Percentiles rank a stretch among this genome's conserved stretches.
phyloP scores from a whole-genome alignment of 2,113 vertebrate genomes.

The Xiphophorus maculatus region DNA sequence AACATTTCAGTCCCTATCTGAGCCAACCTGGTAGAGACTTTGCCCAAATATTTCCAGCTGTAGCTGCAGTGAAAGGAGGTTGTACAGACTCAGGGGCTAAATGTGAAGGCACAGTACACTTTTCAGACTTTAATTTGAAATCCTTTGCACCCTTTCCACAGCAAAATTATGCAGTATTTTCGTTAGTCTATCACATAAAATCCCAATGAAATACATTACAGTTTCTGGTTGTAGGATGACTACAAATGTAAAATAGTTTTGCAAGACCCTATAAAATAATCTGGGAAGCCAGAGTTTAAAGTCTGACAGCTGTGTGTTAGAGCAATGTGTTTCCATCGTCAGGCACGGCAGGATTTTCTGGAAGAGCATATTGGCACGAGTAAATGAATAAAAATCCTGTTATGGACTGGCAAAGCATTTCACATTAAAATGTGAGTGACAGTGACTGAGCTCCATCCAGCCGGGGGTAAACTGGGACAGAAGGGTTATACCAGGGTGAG shows the following conservation, averaged over 20 bases:
- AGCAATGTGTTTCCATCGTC: slow-evolving; percentile 21
- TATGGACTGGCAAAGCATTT: not conserved
- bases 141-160: not conserved
- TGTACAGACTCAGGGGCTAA: not conserved
- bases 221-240: not conserved
- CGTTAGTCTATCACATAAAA: not conserved
- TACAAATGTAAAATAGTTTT: not conserved
- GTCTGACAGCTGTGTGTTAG: not conserved
- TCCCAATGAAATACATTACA: not conserved
- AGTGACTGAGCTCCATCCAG: slow-evolving; percentile 2
- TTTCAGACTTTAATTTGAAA: not conserved
- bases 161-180: not conserved
- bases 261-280: slow-evolving; percentile 3
- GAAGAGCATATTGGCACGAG: slow-evolving; percentile 15
- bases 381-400: slow-evolving; percentile 20
- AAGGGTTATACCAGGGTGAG: slow-evolving; percentile 24
- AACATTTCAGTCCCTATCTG: not conserved
- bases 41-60: not conserved
- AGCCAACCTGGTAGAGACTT: not conserved
- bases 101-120: not conserved
- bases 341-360: slow-evolving; percentile 10
- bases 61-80: not conserved
- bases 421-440: not conserved
- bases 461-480: slow-evolving; percentile 8
- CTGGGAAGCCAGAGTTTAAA: slow-evolving; percentile 16